phyloP scores from a whole-genome alignment of 1,140 invertebrate species.

The Bombyx mandarina region DNA sequence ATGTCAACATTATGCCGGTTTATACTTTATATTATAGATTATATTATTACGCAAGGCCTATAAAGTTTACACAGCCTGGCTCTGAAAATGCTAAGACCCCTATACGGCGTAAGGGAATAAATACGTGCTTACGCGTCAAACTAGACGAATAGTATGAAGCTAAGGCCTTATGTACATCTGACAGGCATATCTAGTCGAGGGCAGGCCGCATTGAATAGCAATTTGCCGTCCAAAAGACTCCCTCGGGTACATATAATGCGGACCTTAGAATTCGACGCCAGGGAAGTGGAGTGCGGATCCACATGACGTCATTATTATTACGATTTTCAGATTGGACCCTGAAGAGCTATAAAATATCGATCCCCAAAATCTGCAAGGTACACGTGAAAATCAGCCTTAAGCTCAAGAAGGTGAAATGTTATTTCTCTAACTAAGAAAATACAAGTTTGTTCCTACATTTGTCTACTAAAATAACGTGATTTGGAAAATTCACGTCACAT shows the following conservation, averaged over 20 bases:
- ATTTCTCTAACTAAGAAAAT: too few species aligned
- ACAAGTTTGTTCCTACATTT: too few species aligned
- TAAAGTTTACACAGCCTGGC: too few species aligned
- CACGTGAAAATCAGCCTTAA: too few species aligned
- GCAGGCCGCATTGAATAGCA: slow-evolving; percentile 31
- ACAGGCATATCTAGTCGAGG: slow-evolving; percentile 20
- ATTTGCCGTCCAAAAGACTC: slow-evolving; percentile 32
- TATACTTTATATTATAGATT: too few species aligned
- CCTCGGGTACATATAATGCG: slow-evolving; percentile 18
- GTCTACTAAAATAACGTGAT: too few species aligned
- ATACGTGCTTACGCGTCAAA: slow-evolving; percentile 5
- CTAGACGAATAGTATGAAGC: slow-evolving; percentile 4
- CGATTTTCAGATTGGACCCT: slow-evolving; percentile 11
- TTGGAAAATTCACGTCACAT: too few species aligned
- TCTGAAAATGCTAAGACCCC: not conserved
- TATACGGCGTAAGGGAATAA: slow-evolving; percentile 1
- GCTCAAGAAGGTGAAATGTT: too few species aligned
- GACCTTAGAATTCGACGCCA: slow-evolving; percentile 12
- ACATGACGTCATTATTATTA: slow-evolving; percentile 19
- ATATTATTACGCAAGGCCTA: too few species aligned
- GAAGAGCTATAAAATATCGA: not conserved
- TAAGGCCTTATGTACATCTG: slow-evolving; percentile 28
- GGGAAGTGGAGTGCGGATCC: slow-evolving; percentile 18
- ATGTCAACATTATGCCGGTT: too few species aligned
- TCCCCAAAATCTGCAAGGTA: too few species aligned